Percentiles rank a stretch among this genome's conserved stretches.
These are phyloP conservation scores for Pyrrhosoma nymphula DNA, from an alignment of 2,888 invertebrate genomes.

Conservation along the genomic window DNA sequence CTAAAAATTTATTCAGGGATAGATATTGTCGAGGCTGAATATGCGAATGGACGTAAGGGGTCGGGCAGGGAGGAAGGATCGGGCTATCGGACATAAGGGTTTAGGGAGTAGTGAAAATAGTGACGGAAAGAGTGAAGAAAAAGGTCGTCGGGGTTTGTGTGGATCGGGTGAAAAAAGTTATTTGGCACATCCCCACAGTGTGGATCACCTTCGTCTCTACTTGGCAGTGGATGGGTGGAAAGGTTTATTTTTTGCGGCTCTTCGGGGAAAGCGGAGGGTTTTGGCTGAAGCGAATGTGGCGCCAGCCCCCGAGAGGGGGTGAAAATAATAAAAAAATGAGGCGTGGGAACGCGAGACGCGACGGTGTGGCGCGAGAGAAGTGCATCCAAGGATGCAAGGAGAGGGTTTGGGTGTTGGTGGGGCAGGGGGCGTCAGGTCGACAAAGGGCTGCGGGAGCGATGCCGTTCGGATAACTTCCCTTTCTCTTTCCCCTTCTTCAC, in stretches of 20 bases:
- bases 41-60: neutral
- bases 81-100: neutral
- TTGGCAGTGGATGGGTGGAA: neutral
- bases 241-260: neutral
- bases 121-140: neutral
- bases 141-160: neutral
- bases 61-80: neutral
- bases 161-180: neutral
- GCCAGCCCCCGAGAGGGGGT: neutral
- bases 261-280: neutral
- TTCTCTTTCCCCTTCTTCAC: neutral
- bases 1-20: no score
- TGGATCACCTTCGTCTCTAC: neutral
- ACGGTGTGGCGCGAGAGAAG: neutral
- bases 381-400: slow-evolving; percentile 29
- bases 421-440: slow-evolving; percentile 43
- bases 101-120: neutral
- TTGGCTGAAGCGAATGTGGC: neutral
- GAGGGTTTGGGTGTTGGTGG: neutral
- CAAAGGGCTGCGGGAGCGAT: slow-evolving; percentile 56
- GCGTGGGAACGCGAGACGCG: slow-evolving; percentile 32
- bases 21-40: no score
- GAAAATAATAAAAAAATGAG: neutral
- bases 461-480: slow-evolving; percentile 56
- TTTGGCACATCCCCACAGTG: neutral